These are phyloP conservation scores for Torymus auratus DNA, from an alignment of 2,888 invertebrate genomes.

Conservation along the genomic window DNA sequence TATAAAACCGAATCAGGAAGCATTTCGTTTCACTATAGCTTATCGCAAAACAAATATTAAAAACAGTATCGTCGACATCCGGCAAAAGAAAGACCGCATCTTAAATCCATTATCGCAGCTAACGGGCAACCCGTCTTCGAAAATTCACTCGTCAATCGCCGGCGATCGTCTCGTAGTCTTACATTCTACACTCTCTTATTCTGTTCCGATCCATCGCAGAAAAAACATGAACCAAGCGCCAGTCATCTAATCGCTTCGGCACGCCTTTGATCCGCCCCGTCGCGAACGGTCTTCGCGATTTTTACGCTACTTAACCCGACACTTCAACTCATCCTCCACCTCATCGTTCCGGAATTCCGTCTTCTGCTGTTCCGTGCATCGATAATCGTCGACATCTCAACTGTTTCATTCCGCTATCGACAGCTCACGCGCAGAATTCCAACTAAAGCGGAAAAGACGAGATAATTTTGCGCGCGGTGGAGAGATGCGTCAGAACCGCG, in stretches of 20 bases:
- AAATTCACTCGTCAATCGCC: conserved; percentile 8
- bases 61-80: too few species aligned
- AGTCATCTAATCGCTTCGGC: conserved; percentile 54
- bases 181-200: conserved; percentile 60
- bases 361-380: neutral
- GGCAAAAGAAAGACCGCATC: conserved; percentile 3
- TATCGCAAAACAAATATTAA: too few species aligned
- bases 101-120: conserved; percentile 35
- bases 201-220: conserved; percentile 31
- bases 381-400: conserved; percentile 13
- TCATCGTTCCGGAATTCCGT: conserved; percentile 4
- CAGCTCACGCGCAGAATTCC: neutral
- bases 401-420: neutral
- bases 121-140: conserved; percentile 17
- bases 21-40: too few species aligned
- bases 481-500: too few species aligned
- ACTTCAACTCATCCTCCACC: conserved; percentile 3
- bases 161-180: conserved; percentile 11
- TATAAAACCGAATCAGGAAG: too few species aligned
- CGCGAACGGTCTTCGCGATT: conserved; percentile 34
- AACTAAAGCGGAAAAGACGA: conserved; percentile 11
- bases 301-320: conserved; percentile 49
- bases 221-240: conserved; percentile 1
- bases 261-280: conserved; percentile 44
- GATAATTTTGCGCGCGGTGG: neutral